A percentile compares a stretch with the other conserved stretches of the same genome.
phyloP scores from a whole-genome alignment of 2,113 vertebrate species.

The Calidris pugnax region DNA sequence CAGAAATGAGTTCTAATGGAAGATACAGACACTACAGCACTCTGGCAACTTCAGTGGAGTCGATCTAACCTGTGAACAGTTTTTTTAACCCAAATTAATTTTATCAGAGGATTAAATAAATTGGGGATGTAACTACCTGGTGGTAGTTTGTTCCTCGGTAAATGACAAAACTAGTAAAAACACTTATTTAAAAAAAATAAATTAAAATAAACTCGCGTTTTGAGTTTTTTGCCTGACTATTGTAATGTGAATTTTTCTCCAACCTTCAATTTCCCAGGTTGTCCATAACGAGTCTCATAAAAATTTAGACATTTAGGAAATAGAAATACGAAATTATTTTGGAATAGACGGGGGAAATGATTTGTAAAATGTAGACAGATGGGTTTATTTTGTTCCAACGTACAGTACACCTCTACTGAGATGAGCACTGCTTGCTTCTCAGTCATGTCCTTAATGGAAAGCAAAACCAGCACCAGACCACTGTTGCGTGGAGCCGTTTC shows the following conservation, averaged over 20 bases:
- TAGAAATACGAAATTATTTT: background rate
- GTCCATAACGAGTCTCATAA: background rate
- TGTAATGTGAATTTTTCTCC: background rate
- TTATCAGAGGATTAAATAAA: background rate
- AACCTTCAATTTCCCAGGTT: background rate
- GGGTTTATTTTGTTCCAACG: background rate
- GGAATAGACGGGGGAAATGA: background rate
- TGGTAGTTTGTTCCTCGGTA: background rate
- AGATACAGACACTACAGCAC: background rate
- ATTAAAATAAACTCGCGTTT: background rate
- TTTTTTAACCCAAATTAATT: background rate
- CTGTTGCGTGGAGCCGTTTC: background rate
- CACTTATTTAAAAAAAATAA: background rate
- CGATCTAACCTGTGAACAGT: background rate
- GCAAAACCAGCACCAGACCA: background rate
- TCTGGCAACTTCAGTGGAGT: background rate
- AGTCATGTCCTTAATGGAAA: background rate
- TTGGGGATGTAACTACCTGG: background rate
- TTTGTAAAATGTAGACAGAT: slow-evolving; percentile 23
- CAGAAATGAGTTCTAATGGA: background rate
- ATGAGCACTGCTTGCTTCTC: background rate
- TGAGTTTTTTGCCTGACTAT: background rate
- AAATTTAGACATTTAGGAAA: slow-evolving; percentile 21
- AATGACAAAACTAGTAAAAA: background rate
- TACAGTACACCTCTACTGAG: background rate